Base-by-base conservation (phyloP, 2,113 vertebrate species). In the Thunnus thynnus region DNA sequence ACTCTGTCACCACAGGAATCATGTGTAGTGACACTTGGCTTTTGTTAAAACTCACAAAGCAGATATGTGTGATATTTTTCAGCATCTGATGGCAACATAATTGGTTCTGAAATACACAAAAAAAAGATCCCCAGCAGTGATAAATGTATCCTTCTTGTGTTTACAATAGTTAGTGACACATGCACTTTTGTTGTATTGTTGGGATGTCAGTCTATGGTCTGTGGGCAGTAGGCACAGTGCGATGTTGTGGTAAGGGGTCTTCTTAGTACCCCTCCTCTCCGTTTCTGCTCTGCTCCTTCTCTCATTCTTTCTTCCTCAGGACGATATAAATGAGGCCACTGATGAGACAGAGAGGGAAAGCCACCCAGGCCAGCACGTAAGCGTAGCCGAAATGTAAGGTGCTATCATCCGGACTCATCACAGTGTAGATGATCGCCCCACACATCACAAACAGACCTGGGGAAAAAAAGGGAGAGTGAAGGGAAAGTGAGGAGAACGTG, bases 381-480 rank as follows among this genome's bases (percentile, higher is more conserved):
- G 97, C 93, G 0, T 97, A 99, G 83, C 98, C 98, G 25, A 86
- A 90, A 3, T 72, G 76, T 0, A 12, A 50, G 0, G 41, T 0
- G 1, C 0, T 0, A 0, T 73, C 82, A 20, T 95, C 94, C 0
- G 93, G 85, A 85, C 95, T 94, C 94, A 96, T 95, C 92, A 97
- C 97, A 0, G 98, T 99, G 95, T 97, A 99, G 94, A 99, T 99
- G 92, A 98, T 96, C 0, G 97, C 97, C 0, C 91, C 98, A 0
- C 96, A 98, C 97, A 99, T 98, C 92, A 99, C 98, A 0, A 98
- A 99, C 55, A 99, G 93, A 88, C 97, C 98, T 99, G 83, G 36
- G 5, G 17, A 18, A 27, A 22, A 8, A 17, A 20, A 63, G 27
- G 27, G 4, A 20, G 51, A 79, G 41, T 60, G 17, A 32, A 47